Percentiles rank a stretch among this genome's conserved stretches.
phyloP scores from a whole-genome alignment of 2,888 invertebrate genomes.

The Aspidiotus destructor region DNA sequence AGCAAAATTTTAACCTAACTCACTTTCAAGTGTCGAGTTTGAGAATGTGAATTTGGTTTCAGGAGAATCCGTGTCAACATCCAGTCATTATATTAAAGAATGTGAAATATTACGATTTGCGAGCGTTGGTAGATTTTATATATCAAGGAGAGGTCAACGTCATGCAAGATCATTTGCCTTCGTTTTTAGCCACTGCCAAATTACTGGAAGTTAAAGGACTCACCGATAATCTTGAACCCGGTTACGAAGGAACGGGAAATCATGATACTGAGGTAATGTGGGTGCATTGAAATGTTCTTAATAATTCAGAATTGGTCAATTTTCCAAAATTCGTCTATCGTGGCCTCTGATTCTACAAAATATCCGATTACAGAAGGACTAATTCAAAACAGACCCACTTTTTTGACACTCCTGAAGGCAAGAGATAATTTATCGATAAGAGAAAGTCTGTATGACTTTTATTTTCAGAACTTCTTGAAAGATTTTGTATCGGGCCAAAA shows the following conservation, averaged over 20 bases:
- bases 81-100: constrained; percentile 71
- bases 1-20: not conserved
- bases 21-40: too few relatives aligned
- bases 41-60: constrained; percentile 41
- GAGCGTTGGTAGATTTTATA: constrained; percentile 70
- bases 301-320: too few relatives aligned
- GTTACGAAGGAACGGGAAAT: constrained; percentile 39
- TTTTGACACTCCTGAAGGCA: too few relatives aligned
- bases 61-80: constrained; percentile 70
- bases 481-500: too few relatives aligned
- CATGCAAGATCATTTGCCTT: constrained; percentile 65
- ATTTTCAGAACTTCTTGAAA: too few relatives aligned
- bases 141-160: constrained; percentile 74
- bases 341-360: too few relatives aligned
- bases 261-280: constrained; percentile 40
- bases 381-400: too few relatives aligned
- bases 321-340: too few relatives aligned
- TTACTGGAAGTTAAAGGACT: constrained; percentile 66
- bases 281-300: too few relatives aligned
- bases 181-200: constrained; percentile 68
- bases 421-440: too few relatives aligned
- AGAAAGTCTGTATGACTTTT: too few relatives aligned
- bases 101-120: constrained; percentile 65
- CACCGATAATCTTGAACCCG: constrained; percentile 47
- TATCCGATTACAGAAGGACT: too few relatives aligned